Base-by-base conservation (phyloP, 2,113 vertebrate species). In the Burhinus bistriatus region DNA sequence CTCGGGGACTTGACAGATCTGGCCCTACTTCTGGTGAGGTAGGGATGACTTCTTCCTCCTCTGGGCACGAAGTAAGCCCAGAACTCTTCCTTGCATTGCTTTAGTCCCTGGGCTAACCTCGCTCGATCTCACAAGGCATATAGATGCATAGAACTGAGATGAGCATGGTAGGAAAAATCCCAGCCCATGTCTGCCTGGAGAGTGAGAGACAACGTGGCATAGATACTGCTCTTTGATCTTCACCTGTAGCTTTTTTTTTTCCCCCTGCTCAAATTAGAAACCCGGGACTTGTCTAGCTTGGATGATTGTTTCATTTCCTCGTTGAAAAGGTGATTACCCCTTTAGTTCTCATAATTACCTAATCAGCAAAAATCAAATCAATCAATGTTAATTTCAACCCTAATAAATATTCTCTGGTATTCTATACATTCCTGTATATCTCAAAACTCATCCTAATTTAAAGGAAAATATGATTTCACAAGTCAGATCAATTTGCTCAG, bases 331-430 rank as follows among this genome's bases (percentile, higher is more conserved):
- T 93, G 94, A 96, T 97, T 96, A 95, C 81, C 85, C 83, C 96
- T 88, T 97, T 98, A 95, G 95, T 97, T 97, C 92, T 95, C 71
- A 40, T 95, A 95, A 91, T 97, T 95, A 95, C 81, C 87, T 97
- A 95, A 96, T 98, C 97, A 97, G 96, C 90, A 96, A 96, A 96
- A 97, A 97, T 98, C 91, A 95, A 95, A 94, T 97, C 96, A 97
- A 94, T 96, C 94, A 87, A 83, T 96, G 83, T 96, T 94, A 97
- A 96, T 97, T 96, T 97, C 95, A 97, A 93, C 89, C 89, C 93
- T 96, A 96, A 96, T 97, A 97, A 97, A 97, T 94, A 96, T 89
- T 92, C 96, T 93, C 78, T 62, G 69, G 76, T 94, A 90, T 94
- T 92, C 96, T 95, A 97, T 97, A 96, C 84, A 93, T 94, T 87